Evolutionary conservation across 2,797 vertebrate species (phyloP), one percentile per base, ranked within the genome.

Genomic region (Girardinus metallicus): DNA sequence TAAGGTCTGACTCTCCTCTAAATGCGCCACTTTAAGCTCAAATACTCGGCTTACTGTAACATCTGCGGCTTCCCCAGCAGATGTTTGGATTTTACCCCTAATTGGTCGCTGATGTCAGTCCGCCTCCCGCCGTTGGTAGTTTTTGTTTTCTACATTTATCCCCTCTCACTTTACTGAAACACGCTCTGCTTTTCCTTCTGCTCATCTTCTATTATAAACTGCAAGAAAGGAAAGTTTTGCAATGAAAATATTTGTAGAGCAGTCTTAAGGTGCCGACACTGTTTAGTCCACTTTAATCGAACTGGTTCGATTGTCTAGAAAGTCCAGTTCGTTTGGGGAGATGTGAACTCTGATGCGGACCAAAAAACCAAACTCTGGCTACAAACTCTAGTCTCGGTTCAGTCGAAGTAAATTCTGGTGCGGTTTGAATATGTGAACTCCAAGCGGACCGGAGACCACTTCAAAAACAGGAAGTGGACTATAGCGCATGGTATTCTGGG

Each of bases 41-140:
- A 68, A 62, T 64, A 74, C 73, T 51, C n/a, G 34, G 78, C 74
- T 68, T 18, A 29, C 29, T 21, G 72, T 76, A 78, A 34, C 43
- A 71, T 73, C 57, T 47, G 62, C 73, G 46, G 68, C 2, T 49
- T 76, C 72, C 73, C 82, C 85, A 83, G 44, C 80, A 86, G 90
- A 83, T 86, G 81, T 80, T 87, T 70, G 77, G 77, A 55, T 82
- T 85, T 80, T 15, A 73, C 83, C 31, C 83, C 68, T 90, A 91
- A 91, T 87, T 88, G 89, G 77, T 83, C 57, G 15, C 78, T 73
- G 64, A 26, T 18, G 47, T 57, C 2, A n/a, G 21, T 1, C 70
- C 62, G 5, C 76, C 79, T 80, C 41, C 11, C 2, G 53, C 79
- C 12, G 55, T 79, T 26, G 1, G 81, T 71, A 9, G 39, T 31